Conservation (phyloP, 2,888 invertebrate species). For the Beris chalybata region DNA sequence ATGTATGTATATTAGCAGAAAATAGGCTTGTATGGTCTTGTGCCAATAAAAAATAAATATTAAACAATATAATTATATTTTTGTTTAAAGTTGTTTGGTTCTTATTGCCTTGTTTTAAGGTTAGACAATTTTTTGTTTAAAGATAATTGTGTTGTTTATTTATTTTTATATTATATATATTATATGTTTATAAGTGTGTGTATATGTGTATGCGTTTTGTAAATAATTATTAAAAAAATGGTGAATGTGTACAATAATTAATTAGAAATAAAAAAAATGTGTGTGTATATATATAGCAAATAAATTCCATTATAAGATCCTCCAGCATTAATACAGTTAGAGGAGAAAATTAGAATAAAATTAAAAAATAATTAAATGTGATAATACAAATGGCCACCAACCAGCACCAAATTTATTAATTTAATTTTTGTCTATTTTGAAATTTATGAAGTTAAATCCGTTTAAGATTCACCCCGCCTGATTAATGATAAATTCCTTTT, state of each 20-base stretch:
- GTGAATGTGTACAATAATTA: no score
- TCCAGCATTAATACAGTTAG: slow-evolving; percentile 8
- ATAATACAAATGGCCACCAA: slow-evolving; percentile 32
- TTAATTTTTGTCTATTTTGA: slow-evolving; percentile 1
- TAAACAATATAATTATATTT: slow-evolving; percentile 20
- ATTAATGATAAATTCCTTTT: no score
- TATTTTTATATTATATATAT: slow-evolving; percentile 3
- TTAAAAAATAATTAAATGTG: slow-evolving; percentile 14
- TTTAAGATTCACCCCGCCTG: slow-evolving; percentile 19
- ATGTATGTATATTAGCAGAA: no score
- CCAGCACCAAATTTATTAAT: slow-evolving; percentile 31
- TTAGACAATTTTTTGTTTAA: slow-evolving; percentile 14
- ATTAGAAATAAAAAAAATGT: no score
- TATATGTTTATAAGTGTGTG: background rate
- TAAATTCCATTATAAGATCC: background rate
- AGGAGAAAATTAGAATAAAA: slow-evolving; percentile 21
- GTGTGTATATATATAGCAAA: slow-evolving; percentile 8
- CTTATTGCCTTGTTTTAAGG: slow-evolving; percentile 11
- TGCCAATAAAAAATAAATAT: slow-evolving; percentile 23
- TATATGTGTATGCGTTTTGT: slow-evolving; percentile 5
- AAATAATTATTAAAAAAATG: background rate
- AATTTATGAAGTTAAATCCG: slow-evolving; percentile 4
- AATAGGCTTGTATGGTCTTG: background rate
- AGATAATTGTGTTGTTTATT: no score
- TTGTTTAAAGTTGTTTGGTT: slow-evolving; percentile 8